Base-by-base conservation (phyloP, 2,888 invertebrate species). In the Hemistola chrysoprasaria region DNA sequence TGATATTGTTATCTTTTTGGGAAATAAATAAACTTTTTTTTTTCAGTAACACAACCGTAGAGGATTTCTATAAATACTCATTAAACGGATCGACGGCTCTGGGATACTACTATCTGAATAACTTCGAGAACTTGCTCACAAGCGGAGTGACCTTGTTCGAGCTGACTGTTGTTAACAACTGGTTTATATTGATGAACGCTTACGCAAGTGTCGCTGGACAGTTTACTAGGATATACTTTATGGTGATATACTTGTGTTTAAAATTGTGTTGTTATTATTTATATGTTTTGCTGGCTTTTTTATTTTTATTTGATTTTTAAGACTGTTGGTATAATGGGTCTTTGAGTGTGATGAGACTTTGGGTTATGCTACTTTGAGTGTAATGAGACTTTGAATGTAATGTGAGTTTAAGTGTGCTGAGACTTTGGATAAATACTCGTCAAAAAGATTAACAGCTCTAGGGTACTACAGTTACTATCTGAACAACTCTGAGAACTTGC, bases 141-240 rank as follows among this genome's bases (percentile, higher is more conserved):
- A 94, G 95, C 64, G 92, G 93, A 29, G 95, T 97, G 50, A 96
- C 97, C 0, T 82, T 97, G 52, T 97, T 97, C 83, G 96, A 97
- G 79, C 83, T 97, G 59, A 97, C 96, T 0, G 96, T 97, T 6
- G 96, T 97, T 40, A 97, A 97, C 78, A 97, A 97, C 80, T 97
- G 97, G 97, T 96, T 97, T 65, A 95, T 96, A 40, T 91, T 96
- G 11, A 97, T 97, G 97, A 95, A 96, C 71, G 96, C 94, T 1
- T 95, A 93, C 68, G 94, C 94, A 0, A 89, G 91, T 0, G 93
- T 93, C 8, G 91, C 92, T 0, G 91, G 92, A 32, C 90, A 93
- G 63, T 94, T 93, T 79, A 94, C 94, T 37, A 89, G 96, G 54
- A 78, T 95, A n/a, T 97, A 94, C 72, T 97, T 97, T 71, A 97